Evolutionary conservation across 1,140 invertebrate species (phyloP), one percentile per base, ranked within the genome.

Genomic region (Dermatophagoides farinae): DNA sequence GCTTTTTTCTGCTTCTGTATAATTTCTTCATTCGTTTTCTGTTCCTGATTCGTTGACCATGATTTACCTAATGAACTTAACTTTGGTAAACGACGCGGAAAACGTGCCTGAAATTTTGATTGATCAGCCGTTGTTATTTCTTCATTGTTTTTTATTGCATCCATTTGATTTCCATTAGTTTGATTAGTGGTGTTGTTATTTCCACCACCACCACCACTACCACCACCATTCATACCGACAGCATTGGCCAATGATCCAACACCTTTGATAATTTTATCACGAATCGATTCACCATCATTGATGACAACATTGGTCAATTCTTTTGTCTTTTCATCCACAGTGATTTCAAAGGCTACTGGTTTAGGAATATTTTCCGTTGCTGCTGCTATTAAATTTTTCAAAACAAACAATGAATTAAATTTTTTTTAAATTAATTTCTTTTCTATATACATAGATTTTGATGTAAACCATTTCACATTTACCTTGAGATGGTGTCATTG

Each of bases 281-380:
- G 31, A 31, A 31, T 31, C 31, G 31, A 31, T 31, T 31, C 20
- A 20, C 16, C 23, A 25, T 12, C 47, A 25, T 50, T 50, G 12
- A 12, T 20, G 5, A 20, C 47, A 20, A 11, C 12, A 12, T 20
- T 20, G 20, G 16, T 12, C 12, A 20, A 11, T 14, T 11, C 12
- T 22, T 50, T 50, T 11, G 18, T 20, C 25, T 55, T 14, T 12
- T 12, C 38, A 37, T 55, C 53, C 6, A 55, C 12, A 41, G 12
- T 25, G n/a, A 55, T 23, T 25, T 55, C 53, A 40, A 55, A 55
- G 5, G 53, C 53, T 2, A 55, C 53, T 23, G 53, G 53, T 44
- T 55, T 55, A 12, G 53, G 53, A 4, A 50, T 25, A 20, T 50
- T 50, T 25, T 50, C 47, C 5, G 12, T 8, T 50, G 47, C 11